phyloP scores from a whole-genome alignment of 2,113 vertebrate genomes.

The human region GRCh38 chr2:114487001-114487500 shows the following conservation, averaged over 20 bases:
- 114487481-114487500: neutral
- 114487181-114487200: neutral
- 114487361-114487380: neutral
- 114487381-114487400: neutral
- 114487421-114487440: neutral
- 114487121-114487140: neutral
- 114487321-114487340: neutral
- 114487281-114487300: neutral
- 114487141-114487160: neutral
- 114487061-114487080: neutral
- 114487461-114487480: neutral
- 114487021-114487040: neutral
- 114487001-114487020: neutral
- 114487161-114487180: neutral
- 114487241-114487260: neutral
- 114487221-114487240: neutral
- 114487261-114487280: neutral
- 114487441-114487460: conserved; percentile 49
- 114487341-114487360: neutral
- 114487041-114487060: neutral
- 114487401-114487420: neutral
- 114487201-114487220: neutral
- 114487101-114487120: neutral
- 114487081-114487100: neutral
- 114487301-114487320: neutral